Conservation (phyloP, 2,797 vertebrate species). For the Sylvilagus floridanus region DNA sequence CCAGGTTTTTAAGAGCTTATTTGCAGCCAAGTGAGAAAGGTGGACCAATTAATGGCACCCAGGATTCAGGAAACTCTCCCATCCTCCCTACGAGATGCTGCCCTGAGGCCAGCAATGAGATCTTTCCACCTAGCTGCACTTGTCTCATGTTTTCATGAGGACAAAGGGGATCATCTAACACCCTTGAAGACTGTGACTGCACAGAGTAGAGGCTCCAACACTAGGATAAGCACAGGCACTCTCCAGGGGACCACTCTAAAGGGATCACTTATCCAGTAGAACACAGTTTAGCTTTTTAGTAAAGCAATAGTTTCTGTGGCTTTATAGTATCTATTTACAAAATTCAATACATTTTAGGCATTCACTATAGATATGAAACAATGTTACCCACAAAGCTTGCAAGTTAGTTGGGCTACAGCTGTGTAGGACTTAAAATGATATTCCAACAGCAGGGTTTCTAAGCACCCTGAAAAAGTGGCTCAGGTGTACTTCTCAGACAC, state of each 20-base stretch:
- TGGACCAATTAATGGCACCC: background rate
- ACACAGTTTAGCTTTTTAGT: background rate
- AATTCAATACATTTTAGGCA: background rate
- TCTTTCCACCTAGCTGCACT: background rate
- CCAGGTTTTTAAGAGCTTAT: background rate
- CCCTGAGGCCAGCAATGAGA: background rate
- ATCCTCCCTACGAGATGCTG: background rate
- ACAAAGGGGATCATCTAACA: background rate
- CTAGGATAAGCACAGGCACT: background rate
- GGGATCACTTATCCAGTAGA: background rate
- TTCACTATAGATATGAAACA: background rate
- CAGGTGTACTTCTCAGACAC: background rate
- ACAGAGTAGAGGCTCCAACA: background rate
- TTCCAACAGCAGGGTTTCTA: background rate
- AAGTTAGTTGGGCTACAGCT: background rate
- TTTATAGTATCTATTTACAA: background rate
- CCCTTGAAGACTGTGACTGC: background rate
- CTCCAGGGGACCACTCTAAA: background rate
- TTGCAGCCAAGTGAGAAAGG: background rate
- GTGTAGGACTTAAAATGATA: background rate
- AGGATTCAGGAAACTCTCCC: background rate
- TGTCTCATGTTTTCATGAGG: background rate
- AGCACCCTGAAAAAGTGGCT: background rate
- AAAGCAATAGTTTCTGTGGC: background rate
- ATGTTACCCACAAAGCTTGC: background rate